Evolutionary conservation across 2,888 invertebrate genomes (phyloP), one percentile per base, ranked within the genome.

Genomic region (Hirtodrosophila cameraria): DNA sequence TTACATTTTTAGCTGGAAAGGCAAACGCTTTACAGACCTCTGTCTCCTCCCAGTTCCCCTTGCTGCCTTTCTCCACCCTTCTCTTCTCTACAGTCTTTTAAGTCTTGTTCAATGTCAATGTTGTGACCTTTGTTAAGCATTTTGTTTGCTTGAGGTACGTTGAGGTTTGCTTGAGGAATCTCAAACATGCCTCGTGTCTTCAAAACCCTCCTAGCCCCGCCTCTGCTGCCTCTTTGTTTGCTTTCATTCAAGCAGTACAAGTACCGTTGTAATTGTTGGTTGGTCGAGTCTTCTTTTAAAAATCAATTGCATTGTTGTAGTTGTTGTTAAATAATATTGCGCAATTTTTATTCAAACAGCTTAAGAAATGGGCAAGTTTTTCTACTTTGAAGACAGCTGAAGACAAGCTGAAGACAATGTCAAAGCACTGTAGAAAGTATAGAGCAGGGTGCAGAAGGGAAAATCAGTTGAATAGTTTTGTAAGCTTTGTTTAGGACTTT

Each of bases 101-200:
- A 59, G 69, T 49, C 80, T 65, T 62, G 70, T 64, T 86, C 80
- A 81, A 81, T 81, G 80, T 81, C 80, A 86, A 81, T 81, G 80
- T 80, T 81, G 80, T 81, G 80, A 81, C 80, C 80, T 81, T 83
- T 86, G 86, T 86, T 83, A 86, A 68, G 81, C 81, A 86, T 80
- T 80, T 80, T 79, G 66, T 75, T 80, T 78, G 86, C 79, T 58
- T 55, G 66, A 31, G 64, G 31, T 60, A 43, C 23, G 46, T 62
- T 42, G 23, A 23, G 23, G 23, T 23, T 23, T 8, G 23, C 23
- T 55, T 58, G 60, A 50, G 55, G 63, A 77, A 79, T 84, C 74
- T 77, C 20, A 38, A 54, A 33, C 53, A 30, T 50, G 48, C 35
- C 57, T 36, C 33, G 16, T n/a, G 18, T 39, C 42, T 49, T 25